A percentile compares a stretch with the other conserved stretches of the same genome.
Conservation (phyloP, 2,113 vertebrate species). For the Hippocampus guttulatus region DNA sequence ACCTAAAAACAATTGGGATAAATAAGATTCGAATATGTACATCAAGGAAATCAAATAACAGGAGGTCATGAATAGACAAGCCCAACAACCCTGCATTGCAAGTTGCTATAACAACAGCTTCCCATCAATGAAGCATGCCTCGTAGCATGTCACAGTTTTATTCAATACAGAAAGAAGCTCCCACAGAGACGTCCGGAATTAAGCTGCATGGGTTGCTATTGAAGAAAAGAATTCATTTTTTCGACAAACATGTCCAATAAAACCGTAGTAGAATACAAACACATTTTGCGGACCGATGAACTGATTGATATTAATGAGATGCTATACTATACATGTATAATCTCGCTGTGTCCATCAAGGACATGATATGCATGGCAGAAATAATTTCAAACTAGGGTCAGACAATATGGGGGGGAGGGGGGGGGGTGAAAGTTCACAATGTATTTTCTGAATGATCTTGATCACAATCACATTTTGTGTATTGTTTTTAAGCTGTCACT, state of each 20-base stretch:
- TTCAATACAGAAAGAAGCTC: slow-evolving; percentile 31
- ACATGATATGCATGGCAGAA: background rate
- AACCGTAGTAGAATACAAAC: slow-evolving; percentile 14
- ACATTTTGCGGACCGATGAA: slow-evolving; percentile 21
- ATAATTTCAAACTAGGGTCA: no score
- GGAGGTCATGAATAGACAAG: slow-evolving; percentile 35
- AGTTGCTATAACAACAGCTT: slow-evolving; percentile 57
- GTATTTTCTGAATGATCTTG: no score
- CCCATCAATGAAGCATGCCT: slow-evolving; percentile 57
- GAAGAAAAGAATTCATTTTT: slow-evolving; percentile 41
- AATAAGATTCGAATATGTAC: background rate
- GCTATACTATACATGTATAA: slow-evolving; percentile 15
- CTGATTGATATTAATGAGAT: slow-evolving; percentile 54
- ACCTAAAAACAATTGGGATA: background rate
- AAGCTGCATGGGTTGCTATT: slow-evolving; percentile 37
- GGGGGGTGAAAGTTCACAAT: no score
- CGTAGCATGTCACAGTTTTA: slow-evolving; percentile 40
- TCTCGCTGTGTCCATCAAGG: background rate
- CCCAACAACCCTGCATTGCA: slow-evolving; percentile 38
- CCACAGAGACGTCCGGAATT: slow-evolving; percentile 24
- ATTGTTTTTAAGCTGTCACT: no score
- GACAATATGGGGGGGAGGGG: no score
- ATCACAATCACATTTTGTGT: no score
- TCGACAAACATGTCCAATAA: slow-evolving; percentile 45
- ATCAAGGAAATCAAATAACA: background rate